Evolutionary conservation across 2,113 vertebrate genomes (phyloP), one percentile per base, ranked within the genome.

Genomic region (Calyptomena viridis): DNA sequence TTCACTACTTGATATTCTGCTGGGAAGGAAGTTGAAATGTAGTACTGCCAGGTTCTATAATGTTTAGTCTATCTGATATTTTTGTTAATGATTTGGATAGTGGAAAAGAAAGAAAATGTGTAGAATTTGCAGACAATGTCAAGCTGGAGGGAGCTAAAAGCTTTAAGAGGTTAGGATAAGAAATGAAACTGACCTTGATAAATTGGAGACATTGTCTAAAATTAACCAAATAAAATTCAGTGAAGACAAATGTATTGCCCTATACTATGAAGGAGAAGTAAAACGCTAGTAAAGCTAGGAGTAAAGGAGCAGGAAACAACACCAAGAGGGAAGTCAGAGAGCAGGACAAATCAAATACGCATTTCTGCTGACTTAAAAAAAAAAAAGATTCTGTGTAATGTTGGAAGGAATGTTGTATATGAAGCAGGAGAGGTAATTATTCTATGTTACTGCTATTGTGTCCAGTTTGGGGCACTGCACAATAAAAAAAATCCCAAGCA

Each of bases 1-100:
- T 93, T 75, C 84, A 15, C 83, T 84, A 37, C 69, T 92, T 6
- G 0, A 11, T 84, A 71, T 73, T 90, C 53, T 8, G 3, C 52
- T 81, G 60, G 47, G 27, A 87, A 93, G 52, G 64, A 22, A 84
- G 92, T 92, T 87, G 68, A 68, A 94, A 73, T 78, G 84, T 84
- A 62, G 89, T 56, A 69, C 68, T 63, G 78, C 47, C 60, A 84
- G 76, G 39, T 92, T 92, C 80, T 56, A 39, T 42, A 90, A 72
- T 94, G 83, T 97, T 97, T 95, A 95, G 93, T 96, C 95, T 95
- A 81, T 84, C 86, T 89, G 76, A 90, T 94, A 81, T 52, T 92
- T 97, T 92, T 89, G 68, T 89, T 90, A 93, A 92, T 64, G 64
- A 94, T 67, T 87, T 92, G 87, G 77, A 82, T 84, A 92, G 91